Evolutionary conservation across 2,113 vertebrate species (phyloP), one percentile per base, ranked within the genome.

Genomic region (Balaenoptera acutorostrata): DNA sequence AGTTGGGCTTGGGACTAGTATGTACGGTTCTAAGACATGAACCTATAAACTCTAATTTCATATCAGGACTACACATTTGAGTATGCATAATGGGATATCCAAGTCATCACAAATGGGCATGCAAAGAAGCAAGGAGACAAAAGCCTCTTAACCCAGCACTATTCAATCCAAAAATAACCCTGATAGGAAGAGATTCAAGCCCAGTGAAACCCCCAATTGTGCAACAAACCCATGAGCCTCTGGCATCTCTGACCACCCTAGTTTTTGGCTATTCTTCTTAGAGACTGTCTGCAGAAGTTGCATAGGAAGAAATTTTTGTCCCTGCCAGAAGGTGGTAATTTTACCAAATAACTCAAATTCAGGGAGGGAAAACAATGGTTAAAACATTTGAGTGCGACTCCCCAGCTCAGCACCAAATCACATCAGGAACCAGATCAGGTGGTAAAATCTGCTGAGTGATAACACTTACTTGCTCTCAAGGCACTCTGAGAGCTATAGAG

Each of bases 1-100:
- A 94, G 94, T 96, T 90, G 71, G 85, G 93, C 64, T 97, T 94
- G 94, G 92, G 80, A 95, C 20, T 63, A 87, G n/a, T 75, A 89
- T 27, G 39, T 88, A 80, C 9, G 83, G 27, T 86, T 88, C 49
- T 93, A 72, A 36, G 31, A 69, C 36, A 89, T 39, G 68, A 96
- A 92, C 44, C 44, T 46, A 92, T 64, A 96, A 96, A 94, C 33
- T n/a, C 61, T 82, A 97, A 82, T 90, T 91, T 97, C 39, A 63
- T 88, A 55, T 66, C 13, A 86, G 59, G 36, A 82, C 52, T 74
- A 66, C 46, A 92, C 52, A 84, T 71, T 96, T 88, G 89, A 90
- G 75, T 78, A 96, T 85, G 12, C 33, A 85, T 55, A 90, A 83
- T 74, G 31, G n/a, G 25, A 93, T 95, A 95, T 52, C 13, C n/a